Base-by-base conservation (phyloP, 1,140 invertebrate species). In the Galendromus occidentalis region DNA sequence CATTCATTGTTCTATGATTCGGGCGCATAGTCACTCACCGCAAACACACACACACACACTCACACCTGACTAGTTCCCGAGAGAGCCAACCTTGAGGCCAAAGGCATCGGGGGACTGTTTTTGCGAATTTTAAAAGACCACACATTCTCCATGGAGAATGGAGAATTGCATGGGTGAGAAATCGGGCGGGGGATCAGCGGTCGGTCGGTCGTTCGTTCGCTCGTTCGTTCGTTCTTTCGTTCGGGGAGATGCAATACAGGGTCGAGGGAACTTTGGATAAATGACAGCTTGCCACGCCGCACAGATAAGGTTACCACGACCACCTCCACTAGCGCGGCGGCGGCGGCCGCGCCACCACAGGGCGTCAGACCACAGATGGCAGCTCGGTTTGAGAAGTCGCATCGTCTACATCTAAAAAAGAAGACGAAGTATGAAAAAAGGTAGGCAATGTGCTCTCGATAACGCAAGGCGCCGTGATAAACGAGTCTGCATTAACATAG, bases 61-160 rank as follows among this genome's bases (percentile, higher is more conserved):
- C 33, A 39, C 33, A 39, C 33, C 33, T 39, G 33, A 39, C 33
- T 39, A 39, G 33, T 39, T 9, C 33, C 33, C 33, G 33, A 39
- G 33, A 39, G 33, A 39, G 33, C 33, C 33, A 39, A 39, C 33
- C 33, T 39, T 39, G 33, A 39, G 33, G 33, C 33, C 33, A 39
- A 39, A 39, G 33, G 33, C 33, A 39, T 39, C 33, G 33, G 33
- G 33, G 33, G 33, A 39, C 33, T 59, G 51, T 59, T 59, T 59
- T 59, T 59, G 51, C 51, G 51, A 59, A 59, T 59, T 59, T 59
- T 25, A 25, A 59, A 59, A 59, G 51, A 59, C 51, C 25, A 59
- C 25, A 59, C 51, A 59, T 14, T 20, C 51, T 25, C 14, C 51
- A 25, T 29, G 33, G 22, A 59, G 45, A 28, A 47, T 47, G 45